Evolutionary conservation across 37 sponge, comb jelly and placozoan species (phyloP), one percentile per base, ranked within the genome.

Genomic region (Crambe crambe): DNA sequence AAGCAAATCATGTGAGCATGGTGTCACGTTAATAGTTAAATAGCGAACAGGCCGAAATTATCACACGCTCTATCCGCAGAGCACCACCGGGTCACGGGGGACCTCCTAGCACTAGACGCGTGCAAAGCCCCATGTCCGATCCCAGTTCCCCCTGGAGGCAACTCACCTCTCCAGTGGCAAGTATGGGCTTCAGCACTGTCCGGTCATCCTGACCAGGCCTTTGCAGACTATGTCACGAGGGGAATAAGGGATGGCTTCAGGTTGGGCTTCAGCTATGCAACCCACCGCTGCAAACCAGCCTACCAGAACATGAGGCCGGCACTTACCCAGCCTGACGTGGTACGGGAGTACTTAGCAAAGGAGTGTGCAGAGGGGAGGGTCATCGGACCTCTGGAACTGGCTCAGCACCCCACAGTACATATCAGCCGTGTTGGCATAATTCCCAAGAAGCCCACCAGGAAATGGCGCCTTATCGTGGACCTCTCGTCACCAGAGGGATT

Each of bases 391-490:
- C 29, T 62, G 8, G 27, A 62, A 25, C 63, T 25, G 22, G 29
- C 27, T 8, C 17, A n/a, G 63, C 22, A 62, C 25, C 23, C 63
- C 27, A 26, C 29, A 62, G 63, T 25, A n/a, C n/a, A n/a, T n/a
- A n/a, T n/a, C n/a, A n/a, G n/a, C n/a, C 23, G 63, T 8, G 10
- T 62, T 21, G 25, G 63, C 10, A 26, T 62, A 26, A 62, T 62
- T 62, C 63, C 63, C 63, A 62, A 62, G 63, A 25, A 26, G 6
- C 17, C 10, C 29, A 62, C 27, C 25, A 56, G 57, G 15, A 73
- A 73, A 56, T 78, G 79, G 79, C 41, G 68, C 26, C 67, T 78
- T 20, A 66, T 78, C 27, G 30, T 66, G 37, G 68, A 78, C 68
- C 68, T 78, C 21, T 78, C 54, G 6, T 41, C 29, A n/a, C 79